Conservation (phyloP, 2,113 vertebrate species). For the Chlorodrepanis virens region DNA sequence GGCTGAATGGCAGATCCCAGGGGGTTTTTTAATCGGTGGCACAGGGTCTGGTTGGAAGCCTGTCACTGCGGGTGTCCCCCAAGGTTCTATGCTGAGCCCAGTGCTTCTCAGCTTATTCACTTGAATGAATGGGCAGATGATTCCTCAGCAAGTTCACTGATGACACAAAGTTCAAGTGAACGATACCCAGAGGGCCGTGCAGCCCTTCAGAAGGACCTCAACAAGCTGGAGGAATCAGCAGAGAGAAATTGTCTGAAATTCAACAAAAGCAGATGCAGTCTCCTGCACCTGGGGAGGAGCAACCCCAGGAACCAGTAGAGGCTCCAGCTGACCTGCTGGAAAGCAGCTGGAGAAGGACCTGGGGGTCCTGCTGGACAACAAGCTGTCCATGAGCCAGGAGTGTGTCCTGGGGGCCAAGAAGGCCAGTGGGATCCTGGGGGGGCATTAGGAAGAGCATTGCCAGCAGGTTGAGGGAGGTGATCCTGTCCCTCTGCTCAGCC, state of each 20-base stretch:
- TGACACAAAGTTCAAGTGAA: not conserved
- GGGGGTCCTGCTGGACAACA: not conserved
- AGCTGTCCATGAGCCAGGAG: not conserved
- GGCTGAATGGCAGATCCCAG: not conserved
- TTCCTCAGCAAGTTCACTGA: not conserved
- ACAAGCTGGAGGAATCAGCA: not conserved
- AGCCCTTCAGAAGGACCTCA: not conserved
- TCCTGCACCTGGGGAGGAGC: not conserved
- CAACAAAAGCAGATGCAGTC: not conserved
- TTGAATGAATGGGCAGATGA: not conserved
- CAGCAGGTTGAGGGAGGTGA: accelerated
- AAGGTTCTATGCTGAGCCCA: not conserved
- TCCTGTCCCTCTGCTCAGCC: not conserved
- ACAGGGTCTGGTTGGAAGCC: not conserved
- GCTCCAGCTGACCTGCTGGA: not conserved
- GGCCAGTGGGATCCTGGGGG: too few species aligned
- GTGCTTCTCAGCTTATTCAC: too few species aligned
- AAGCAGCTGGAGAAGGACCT: not conserved
- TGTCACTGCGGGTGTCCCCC: not conserved
- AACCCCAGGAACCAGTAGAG: not conserved
- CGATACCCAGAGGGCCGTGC: not conserved
- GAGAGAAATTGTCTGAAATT: not conserved
- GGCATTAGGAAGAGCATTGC: not conserved
- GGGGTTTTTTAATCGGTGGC: accelerated
- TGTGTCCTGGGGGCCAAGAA: not conserved